phyloP scores from a whole-genome alignment of 2,113 vertebrate genomes.

The Pogona vitticeps region DNA sequence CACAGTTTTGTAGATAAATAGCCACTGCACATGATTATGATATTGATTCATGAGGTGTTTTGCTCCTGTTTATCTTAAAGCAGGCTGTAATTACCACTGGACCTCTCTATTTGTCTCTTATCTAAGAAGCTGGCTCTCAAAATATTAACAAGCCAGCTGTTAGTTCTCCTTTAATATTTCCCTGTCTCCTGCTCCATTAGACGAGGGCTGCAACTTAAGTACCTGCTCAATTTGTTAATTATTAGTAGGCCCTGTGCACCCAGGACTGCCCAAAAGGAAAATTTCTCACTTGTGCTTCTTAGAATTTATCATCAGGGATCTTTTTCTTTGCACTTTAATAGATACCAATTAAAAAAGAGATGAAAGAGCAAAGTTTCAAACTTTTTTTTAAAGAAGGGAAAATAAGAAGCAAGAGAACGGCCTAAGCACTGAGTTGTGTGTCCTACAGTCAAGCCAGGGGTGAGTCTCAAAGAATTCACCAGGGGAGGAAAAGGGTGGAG shows the following conservation, averaged over 20 bases:
- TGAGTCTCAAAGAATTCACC: neutral
- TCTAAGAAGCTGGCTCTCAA: slow-evolving; percentile 41
- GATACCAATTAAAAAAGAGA: neutral
- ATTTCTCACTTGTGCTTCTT: neutral
- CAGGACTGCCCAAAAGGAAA: slow-evolving; percentile 18
- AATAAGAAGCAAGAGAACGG: neutral
- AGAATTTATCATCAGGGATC: neutral
- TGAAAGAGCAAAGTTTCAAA: neutral
- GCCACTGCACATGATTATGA: accelerated
- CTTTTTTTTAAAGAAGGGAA: neutral
- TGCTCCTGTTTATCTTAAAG: slow-evolving; percentile 44
- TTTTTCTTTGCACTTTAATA: neutral
- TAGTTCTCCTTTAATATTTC: slow-evolving; percentile 63
- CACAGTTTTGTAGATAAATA: neutral
- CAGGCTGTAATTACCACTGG: slow-evolving; percentile 47
- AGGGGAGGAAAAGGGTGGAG: neutral
- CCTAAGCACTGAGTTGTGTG: neutral
- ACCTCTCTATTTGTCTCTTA: slow-evolving; percentile 54
- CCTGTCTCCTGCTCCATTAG: slow-evolving; percentile 57
- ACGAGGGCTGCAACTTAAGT: slow-evolving; percentile 47
- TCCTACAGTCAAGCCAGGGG: neutral
- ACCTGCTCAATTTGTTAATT: slow-evolving; percentile 62
- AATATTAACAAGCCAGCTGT: slow-evolving; percentile 67
- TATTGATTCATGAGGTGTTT: neutral
- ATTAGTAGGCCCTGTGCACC: slow-evolving; percentile 56